Percentiles rank a stretch among this genome's conserved stretches.
Evolutionary conservation across 2,888 invertebrate species (phyloP).

Genomic region (Mamestra brassicae): DNA sequence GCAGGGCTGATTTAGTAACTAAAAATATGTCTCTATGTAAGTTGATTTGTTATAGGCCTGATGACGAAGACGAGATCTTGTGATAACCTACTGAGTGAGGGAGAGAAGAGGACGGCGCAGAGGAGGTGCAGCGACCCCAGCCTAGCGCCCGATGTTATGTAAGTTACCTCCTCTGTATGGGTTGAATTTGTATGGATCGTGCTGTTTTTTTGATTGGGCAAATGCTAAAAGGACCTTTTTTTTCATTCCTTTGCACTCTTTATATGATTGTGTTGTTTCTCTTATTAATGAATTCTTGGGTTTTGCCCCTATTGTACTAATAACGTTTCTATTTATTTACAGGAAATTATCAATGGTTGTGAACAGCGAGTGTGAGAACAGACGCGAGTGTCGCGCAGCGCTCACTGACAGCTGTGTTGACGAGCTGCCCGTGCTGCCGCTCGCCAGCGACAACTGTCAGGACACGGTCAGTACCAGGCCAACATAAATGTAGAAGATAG

Average conservation of each 20-base stretch:
- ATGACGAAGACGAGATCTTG: slow-evolving; percentile 97
- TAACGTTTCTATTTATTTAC: slow-evolving; percentile 19
- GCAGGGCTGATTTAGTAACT: background rate
- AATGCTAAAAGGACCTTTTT: too few species aligned
- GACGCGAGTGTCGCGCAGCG: slow-evolving; percentile 72
- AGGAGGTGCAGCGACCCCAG: slow-evolving; percentile 96
- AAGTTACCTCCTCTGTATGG: slow-evolving; percentile 59
- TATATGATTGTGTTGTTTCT: too few species aligned
- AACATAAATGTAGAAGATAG: background rate
- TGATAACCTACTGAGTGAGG: slow-evolving; percentile 94
- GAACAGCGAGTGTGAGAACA: slow-evolving; percentile 68
- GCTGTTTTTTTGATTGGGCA: too few species aligned
- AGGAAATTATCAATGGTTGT: slow-evolving; percentile 84
- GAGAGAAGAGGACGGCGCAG: slow-evolving; percentile 90
- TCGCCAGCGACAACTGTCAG: slow-evolving; percentile 29
- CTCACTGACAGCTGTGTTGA: slow-evolving; percentile 87
- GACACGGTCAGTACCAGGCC: slow-evolving; percentile 64
- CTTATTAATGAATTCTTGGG: too few species aligned
- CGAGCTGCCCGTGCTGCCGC: slow-evolving; percentile 72
- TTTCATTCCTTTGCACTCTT: too few species aligned
- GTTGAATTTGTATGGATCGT: too few species aligned
- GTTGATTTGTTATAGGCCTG: slow-evolving; percentile 80
- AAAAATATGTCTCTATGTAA: background rate
- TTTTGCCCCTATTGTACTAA: too few species aligned
- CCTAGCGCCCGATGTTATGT: slow-evolving; percentile 94